Base-by-base conservation (phyloP, 2,888 invertebrate genomes). In the Dascillus cervinus region DNA sequence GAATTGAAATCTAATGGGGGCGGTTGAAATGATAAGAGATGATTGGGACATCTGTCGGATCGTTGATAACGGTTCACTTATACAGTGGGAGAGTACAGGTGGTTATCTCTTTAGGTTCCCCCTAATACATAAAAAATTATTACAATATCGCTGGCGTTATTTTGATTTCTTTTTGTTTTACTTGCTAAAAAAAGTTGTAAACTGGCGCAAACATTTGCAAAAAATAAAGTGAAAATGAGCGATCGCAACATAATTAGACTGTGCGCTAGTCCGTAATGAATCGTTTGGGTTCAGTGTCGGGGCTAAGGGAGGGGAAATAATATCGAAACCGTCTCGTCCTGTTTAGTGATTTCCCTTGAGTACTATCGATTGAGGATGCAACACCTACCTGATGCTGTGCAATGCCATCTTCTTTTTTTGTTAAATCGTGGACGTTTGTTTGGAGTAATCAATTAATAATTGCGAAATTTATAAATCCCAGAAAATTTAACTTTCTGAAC, bases 301-400 rank as follows among this genome's bases (percentile, higher is more conserved):
- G 39, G 47, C 46, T 43, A 45, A 41, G 45, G 44, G 44, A 40
- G 46, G 39, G 44, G 39, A 25, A 38, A 41, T 33, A 39, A 34
- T 29, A 33, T 41, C 40, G 43, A 43, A 31, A 35, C 35, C 29
- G 44, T 39, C 44, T 50, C 32, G 33, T 53, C 54, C 59, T 58
- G 60, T 60, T 61, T 60, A 58, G 60, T 62, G 62, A 62, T 62
- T 62, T 62, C 62, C 62, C 62, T 52, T 50, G 62, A 54, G 62
- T 53, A 53, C 55, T 56, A 61, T 62, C 58, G 60, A 61, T 62
- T 62, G 60, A 55, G 52, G 53, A 55, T 52, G 57, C 55, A 58
- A 56, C 56, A 56, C 56, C 55, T 41, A 39, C 39, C 39, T 39
- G 39, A 39, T 35, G 39, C 34, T 39, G 35, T 35, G 35, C 39